Evolutionary conservation across 2,113 vertebrate genomes (phyloP).

Genomic region (Caranx melampygus): DNA sequence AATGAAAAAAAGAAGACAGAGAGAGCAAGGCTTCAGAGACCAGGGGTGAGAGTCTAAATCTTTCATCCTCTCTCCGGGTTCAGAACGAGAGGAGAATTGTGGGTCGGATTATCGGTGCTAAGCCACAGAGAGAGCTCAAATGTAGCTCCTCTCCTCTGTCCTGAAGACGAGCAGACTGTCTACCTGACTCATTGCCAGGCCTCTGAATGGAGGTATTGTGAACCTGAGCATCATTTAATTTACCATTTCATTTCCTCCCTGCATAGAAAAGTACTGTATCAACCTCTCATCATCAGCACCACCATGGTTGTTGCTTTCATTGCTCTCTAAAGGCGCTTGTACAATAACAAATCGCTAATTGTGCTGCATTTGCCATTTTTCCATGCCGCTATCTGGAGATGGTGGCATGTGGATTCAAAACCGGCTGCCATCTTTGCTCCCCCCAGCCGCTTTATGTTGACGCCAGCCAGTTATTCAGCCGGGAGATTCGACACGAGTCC

Average conservation of each 20-base stretch:
- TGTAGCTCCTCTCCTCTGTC: conserved; percentile 59
- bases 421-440: not conserved
- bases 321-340: not conserved
- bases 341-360: conserved; percentile 1
- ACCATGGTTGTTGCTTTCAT: not conserved
- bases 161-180: conserved; percentile 44
- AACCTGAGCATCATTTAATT: conserved; percentile 63
- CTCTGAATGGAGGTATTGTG: conserved; percentile 44
- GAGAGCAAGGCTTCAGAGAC: conserved; percentile 70
- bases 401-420: not conserved
- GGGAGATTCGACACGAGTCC: conserved; percentile 65
- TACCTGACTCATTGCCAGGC: conserved; percentile 57
- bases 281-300: conserved; percentile 30
- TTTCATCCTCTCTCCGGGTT: conserved; percentile 79
- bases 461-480: conserved; percentile 45
- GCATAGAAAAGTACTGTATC: conserved; percentile 52
- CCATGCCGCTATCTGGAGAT: not conserved
- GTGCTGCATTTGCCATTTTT: not conserved
- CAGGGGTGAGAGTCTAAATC: conserved; percentile 80
- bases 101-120: conserved; percentile 78
- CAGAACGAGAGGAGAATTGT: conserved; percentile 76
- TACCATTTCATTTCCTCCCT: conserved; percentile 62
- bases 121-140: conserved; percentile 70
- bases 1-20: conserved; percentile 18
- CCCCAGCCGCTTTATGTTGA: conserved; percentile 36